These are phyloP conservation scores for Sitobion miscanthi DNA, from an alignment of 1,140 invertebrate genomes.

Conservation along the genomic window DNA sequence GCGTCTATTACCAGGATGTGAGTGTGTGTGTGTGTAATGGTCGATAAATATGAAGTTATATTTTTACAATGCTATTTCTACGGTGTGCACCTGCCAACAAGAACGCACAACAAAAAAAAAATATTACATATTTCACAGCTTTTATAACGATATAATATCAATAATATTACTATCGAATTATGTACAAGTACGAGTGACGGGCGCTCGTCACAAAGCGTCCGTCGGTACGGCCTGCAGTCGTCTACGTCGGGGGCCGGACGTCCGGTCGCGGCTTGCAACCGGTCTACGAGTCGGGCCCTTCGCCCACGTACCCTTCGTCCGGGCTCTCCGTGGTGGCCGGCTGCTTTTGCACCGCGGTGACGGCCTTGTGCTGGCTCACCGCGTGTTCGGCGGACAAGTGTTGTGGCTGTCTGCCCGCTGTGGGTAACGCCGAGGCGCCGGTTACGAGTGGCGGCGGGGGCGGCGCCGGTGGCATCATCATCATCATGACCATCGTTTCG, in stretches of 20 bases:
- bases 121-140: not conserved
- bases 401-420: not conserved
- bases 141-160: not conserved
- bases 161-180: not conserved
- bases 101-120: not conserved
- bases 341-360: conserved; percentile 48
- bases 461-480: not conserved
- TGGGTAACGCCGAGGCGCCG: not conserved
- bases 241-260: not conserved
- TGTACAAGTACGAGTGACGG: not conserved
- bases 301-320: conserved; percentile 86
- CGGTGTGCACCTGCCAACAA: not conserved
- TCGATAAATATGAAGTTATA: not conserved
- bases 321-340: conserved; percentile 84
- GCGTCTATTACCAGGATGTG: not conserved
- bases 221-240: no score
- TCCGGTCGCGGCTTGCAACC: conserved; percentile 61
- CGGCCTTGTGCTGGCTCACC: conserved; percentile 5
- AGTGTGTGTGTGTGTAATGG: not conserved
- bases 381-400: not conserved
- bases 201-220: not conserved
- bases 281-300: conserved; percentile 66
- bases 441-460: conserved; percentile 1
- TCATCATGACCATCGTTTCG: conserved; percentile 21
- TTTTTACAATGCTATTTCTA: not conserved